These are phyloP conservation scores for Hemaris fuciformis DNA, from an alignment of 2,888 invertebrate genomes.

Conservation along the genomic window DNA sequence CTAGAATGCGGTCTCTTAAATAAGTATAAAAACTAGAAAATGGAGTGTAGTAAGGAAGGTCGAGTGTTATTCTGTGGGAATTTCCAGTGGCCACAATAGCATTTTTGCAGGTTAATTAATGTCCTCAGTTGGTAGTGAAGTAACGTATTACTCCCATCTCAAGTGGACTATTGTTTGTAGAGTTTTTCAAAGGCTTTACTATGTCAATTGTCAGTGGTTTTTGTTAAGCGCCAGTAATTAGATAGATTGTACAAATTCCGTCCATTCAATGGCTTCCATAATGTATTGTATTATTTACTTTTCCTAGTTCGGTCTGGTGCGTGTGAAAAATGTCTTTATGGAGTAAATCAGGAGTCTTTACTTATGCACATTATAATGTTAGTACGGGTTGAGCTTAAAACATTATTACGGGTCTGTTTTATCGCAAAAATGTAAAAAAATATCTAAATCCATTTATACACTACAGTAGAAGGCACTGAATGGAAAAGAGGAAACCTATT, in stretches of 20 bases:
- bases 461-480: too few species aligned
- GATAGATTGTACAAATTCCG: slow-evolving; percentile 12
- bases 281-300: background rate
- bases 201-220: slow-evolving; percentile 22
- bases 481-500: too few species aligned
- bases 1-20: slow-evolving; percentile 9
- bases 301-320: background rate
- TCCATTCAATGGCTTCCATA: background rate
- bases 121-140: slow-evolving; percentile 30
- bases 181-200: slow-evolving; percentile 24
- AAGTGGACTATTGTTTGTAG: slow-evolving; percentile 30
- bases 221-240: slow-evolving; percentile 20
- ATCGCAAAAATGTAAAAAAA: too few species aligned
- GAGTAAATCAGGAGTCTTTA: background rate
- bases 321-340: background rate
- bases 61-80: slow-evolving; percentile 40
- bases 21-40: slow-evolving; percentile 26
- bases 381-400: too few species aligned
- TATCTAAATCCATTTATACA: too few species aligned
- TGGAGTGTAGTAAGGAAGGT: slow-evolving; percentile 14
- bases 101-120: slow-evolving; percentile 56
- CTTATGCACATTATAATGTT: too few species aligned
- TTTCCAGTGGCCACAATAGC: slow-evolving; percentile 34
- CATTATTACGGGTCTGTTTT: too few species aligned
- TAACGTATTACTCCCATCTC: slow-evolving; percentile 36